These are phyloP conservation scores for Connochaetes taurinus DNA, from an alignment of 2,113 vertebrate species.

Conservation along the genomic window DNA sequence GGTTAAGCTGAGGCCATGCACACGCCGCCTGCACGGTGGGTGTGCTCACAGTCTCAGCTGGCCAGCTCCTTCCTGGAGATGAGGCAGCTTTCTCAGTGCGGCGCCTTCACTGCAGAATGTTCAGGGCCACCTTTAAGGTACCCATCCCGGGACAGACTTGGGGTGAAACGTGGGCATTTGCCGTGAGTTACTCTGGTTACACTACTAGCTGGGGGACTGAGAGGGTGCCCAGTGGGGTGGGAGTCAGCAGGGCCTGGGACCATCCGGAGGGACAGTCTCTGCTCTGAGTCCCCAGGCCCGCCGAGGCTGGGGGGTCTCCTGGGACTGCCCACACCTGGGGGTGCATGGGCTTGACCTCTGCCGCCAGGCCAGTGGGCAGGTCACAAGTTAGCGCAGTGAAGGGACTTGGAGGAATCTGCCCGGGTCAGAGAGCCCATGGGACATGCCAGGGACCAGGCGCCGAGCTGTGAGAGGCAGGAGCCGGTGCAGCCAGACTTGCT, in stretches of 20 bases:
- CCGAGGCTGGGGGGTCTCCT: not conserved
- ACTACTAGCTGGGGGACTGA: not conserved
- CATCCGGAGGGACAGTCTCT: fast-evolving
- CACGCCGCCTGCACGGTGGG: not conserved
- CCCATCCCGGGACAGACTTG: not conserved
- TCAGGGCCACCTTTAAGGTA: not conserved
- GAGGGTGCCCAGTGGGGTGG: not conserved
- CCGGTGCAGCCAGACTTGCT: fast-evolving
- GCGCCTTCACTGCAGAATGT: not conserved
- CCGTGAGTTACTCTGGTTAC: not conserved
- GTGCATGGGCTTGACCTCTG: not conserved
- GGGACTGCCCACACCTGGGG: not conserved
- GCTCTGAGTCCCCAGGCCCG: too few species aligned
- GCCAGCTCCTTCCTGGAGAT: not conserved
- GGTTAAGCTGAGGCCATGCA: not conserved
- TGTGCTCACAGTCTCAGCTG: not conserved
- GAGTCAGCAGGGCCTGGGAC: not conserved
- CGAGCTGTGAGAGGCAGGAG: not conserved
- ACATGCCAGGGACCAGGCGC: not conserved
- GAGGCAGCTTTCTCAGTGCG: not conserved
- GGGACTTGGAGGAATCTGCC: not conserved
- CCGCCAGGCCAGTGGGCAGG: not conserved
- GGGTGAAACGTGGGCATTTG: not conserved
- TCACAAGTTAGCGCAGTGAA: not conserved
- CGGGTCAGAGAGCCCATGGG: not conserved